These are phyloP conservation scores for Agelastica alni DNA, from an alignment of 2,888 invertebrate genomes.

Conservation along the genomic window DNA sequence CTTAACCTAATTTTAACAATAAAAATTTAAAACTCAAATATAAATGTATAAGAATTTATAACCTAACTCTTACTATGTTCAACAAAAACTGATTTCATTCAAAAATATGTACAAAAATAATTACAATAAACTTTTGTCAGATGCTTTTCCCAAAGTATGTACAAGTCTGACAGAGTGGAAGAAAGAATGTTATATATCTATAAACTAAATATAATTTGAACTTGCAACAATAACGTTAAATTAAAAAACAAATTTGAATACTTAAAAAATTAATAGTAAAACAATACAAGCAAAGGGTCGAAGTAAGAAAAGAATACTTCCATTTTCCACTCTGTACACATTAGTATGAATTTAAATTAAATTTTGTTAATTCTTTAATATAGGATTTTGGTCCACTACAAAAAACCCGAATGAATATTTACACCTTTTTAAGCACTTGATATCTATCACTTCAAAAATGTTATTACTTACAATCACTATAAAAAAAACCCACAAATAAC, in stretches of 20 bases:
- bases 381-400: conserved; percentile 49
- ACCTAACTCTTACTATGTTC: conserved; percentile 20
- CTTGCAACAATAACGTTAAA: no score
- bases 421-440: conserved; percentile 44
- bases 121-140: conserved; percentile 30
- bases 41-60: conserved; percentile 27
- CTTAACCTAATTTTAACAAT: conserved; percentile 23
- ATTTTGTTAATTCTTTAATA: neutral
- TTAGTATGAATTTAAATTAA: conserved; percentile 2
- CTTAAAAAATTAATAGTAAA: neutral
- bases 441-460: conserved; percentile 18
- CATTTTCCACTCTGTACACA: neutral
- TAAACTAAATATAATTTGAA: no score
- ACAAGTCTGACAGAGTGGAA: conserved; percentile 6
- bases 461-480: conserved; percentile 5
- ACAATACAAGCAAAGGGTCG: neutral
- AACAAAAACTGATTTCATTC: conserved; percentile 26
- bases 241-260: neutral
- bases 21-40: conserved; percentile 34
- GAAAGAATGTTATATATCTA: no score
- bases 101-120: conserved; percentile 35
- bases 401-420: conserved; percentile 32
- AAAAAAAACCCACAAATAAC: no score
- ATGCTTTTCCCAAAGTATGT: conserved; percentile 10
- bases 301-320: neutral